phyloP scores from a whole-genome alignment of 2,888 invertebrate species.

The Carterocephalus palaemon region DNA sequence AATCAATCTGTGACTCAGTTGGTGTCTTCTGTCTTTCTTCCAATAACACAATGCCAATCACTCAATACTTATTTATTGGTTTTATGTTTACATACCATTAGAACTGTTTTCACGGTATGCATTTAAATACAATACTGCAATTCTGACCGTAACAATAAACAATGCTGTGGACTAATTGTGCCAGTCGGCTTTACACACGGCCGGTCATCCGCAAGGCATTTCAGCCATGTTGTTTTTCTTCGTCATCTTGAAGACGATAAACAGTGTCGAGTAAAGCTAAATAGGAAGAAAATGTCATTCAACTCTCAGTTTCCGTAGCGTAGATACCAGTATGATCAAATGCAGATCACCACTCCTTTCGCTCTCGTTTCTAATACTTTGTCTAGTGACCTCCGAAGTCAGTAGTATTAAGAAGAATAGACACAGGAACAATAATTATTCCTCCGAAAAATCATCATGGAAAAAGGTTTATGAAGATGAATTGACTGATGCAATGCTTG shows the following conservation, averaged over 20 bases:
- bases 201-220: slow-evolving; percentile 41
- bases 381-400: slow-evolving; percentile 2
- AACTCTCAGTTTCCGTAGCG: background rate
- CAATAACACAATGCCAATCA: too few species aligned
- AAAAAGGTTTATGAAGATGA: slow-evolving; percentile 69
- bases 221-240: slow-evolving; percentile 48
- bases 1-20: too few species aligned
- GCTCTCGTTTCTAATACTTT: slow-evolving; percentile 5
- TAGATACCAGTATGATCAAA: slow-evolving; percentile 18
- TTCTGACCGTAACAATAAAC: slow-evolving; percentile 34
- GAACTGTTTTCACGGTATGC: background rate
- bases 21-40: too few species aligned
- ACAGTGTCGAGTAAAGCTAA: slow-evolving; percentile 42
- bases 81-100: slow-evolving; percentile 1
- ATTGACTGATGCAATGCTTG: slow-evolving; percentile 58
- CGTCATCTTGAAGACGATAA: slow-evolving; percentile 44
- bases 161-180: slow-evolving; percentile 39
- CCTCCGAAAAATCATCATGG: slow-evolving; percentile 56
- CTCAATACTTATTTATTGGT: background rate
- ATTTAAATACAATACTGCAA: background rate
- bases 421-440: slow-evolving; percentile 45
- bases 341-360: background rate
- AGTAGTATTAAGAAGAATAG: slow-evolving; percentile 33
- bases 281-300: slow-evolving; percentile 29
- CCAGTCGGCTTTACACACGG: slow-evolving; percentile 40